These are phyloP conservation scores for Geococcyx californianus DNA, from an alignment of 2,113 vertebrate genomes.

Conservation along the genomic window DNA sequence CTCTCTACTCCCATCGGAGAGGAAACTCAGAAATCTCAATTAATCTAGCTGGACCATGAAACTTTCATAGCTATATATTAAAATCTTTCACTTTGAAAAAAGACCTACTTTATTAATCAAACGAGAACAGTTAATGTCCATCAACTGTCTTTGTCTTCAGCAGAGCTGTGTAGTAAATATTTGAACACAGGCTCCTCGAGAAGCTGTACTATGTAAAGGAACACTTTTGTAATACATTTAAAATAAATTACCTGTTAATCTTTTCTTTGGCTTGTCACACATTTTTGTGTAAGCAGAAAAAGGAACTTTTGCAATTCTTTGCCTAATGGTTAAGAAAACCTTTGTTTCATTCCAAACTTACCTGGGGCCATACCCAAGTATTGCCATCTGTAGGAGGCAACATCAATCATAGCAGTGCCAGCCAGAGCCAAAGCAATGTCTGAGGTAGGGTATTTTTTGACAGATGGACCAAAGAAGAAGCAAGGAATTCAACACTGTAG, in stretches of 20 bases:
- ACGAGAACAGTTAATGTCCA: neutral
- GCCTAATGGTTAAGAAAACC: neutral
- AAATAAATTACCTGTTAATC: neutral
- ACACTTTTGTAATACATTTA: neutral
- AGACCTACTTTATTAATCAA: neutral
- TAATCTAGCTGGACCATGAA: neutral
- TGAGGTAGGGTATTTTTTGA: neutral
- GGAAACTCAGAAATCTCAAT: constrained; percentile 2
- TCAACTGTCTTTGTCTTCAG: neutral
- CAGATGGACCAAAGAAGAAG: neutral
- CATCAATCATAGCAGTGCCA: neutral
- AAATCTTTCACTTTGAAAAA: neutral
- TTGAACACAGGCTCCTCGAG: neutral
- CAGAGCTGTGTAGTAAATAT: neutral
- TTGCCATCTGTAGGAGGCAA: neutral
- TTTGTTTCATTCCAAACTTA: neutral
- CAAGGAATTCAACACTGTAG: neutral
- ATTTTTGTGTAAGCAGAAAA: neutral
- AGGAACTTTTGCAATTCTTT: neutral
- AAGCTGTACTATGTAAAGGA: neutral
- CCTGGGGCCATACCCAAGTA: neutral
- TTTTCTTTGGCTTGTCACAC: neutral
- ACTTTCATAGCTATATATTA: neutral
- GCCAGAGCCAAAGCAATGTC: neutral
- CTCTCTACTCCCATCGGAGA: neutral